phyloP scores from a whole-genome alignment of 2,797 vertebrate genomes.

The Acanthurus lineatus region DNA sequence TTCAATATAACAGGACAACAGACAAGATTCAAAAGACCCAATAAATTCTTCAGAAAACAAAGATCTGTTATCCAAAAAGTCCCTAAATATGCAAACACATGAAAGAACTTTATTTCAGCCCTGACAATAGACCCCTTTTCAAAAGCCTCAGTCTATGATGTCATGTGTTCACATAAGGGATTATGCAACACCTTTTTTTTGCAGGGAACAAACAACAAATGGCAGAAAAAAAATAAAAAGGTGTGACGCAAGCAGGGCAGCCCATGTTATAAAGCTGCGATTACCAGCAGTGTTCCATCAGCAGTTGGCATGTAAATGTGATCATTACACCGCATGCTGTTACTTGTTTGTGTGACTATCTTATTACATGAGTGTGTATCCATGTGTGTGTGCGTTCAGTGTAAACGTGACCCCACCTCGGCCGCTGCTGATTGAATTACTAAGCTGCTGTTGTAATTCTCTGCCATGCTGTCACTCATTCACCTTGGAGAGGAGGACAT shows the following conservation, averaged over 20 bases:
- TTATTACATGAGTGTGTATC: neutral
- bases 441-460: slow-evolving; percentile 48
- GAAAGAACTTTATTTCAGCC: neutral
- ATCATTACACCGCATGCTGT: neutral
- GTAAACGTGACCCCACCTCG: slow-evolving; percentile 19
- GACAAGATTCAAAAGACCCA: neutral
- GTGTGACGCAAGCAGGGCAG: neutral
- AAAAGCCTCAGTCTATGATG: neutral
- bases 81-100: neutral
- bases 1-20: neutral
- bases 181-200: neutral
- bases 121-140: neutral
- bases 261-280: neutral
- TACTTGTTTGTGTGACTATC: slow-evolving; percentile 8
- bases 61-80: neutral
- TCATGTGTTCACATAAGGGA: neutral
- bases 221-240: neutral
- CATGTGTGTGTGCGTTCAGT: neutral
- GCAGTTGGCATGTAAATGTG: slow-evolving; percentile 16
- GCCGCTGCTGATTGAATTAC: slow-evolving; percentile 32
- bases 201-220: slow-evolving; percentile 1
- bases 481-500: slow-evolving; percentile 55
- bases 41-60: neutral
- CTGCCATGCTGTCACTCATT: slow-evolving; percentile 41
- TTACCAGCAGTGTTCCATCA: neutral